These are phyloP conservation scores for Drosophila subquinaria DNA, from an alignment of 2,888 invertebrate genomes.

Conservation along the genomic window DNA sequence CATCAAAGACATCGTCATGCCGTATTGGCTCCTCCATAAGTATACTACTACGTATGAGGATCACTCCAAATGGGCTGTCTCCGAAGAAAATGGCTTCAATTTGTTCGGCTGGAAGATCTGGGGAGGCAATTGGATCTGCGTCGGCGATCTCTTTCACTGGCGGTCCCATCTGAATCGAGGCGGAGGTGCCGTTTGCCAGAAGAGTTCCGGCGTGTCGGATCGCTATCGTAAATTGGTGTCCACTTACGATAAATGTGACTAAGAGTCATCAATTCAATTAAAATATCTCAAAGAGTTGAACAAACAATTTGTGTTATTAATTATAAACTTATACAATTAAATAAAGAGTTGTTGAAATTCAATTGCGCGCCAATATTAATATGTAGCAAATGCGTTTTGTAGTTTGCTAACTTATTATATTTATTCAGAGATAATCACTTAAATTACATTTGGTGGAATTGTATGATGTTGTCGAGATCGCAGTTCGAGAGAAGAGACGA, in stretches of 20 bases:
- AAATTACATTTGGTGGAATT: too few relatives aligned
- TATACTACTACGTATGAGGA: constrained; percentile 89
- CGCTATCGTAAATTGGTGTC: constrained; percentile 88
- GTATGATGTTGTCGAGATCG: too few relatives aligned
- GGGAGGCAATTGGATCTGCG: constrained; percentile 90
- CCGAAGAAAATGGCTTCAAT: constrained; percentile 85
- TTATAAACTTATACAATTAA: too few relatives aligned
- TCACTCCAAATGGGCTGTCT: constrained; percentile 95
- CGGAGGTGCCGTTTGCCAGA: constrained; percentile 94
- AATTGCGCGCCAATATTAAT: neutral
- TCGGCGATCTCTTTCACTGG: constrained; percentile 95
- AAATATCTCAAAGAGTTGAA: neutral
- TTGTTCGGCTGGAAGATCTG: constrained; percentile 76
- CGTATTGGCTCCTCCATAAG: constrained; percentile 19
- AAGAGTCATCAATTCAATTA: neutral
- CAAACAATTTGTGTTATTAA: neutral
- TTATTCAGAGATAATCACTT: too few relatives aligned
- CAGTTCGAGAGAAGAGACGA: too few relatives aligned
- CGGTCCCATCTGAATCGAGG: constrained; percentile 91
- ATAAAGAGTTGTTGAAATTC: neutral
- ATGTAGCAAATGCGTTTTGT: too few relatives aligned
- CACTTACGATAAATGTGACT: constrained; percentile 69
- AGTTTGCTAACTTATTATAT: too few relatives aligned
- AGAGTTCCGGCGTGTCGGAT: constrained; percentile 88
- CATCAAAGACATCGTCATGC: constrained; percentile 67